These are phyloP conservation scores for Rhagologus leucostigma DNA, from an alignment of 2,113 vertebrate species.

Conservation along the genomic window DNA sequence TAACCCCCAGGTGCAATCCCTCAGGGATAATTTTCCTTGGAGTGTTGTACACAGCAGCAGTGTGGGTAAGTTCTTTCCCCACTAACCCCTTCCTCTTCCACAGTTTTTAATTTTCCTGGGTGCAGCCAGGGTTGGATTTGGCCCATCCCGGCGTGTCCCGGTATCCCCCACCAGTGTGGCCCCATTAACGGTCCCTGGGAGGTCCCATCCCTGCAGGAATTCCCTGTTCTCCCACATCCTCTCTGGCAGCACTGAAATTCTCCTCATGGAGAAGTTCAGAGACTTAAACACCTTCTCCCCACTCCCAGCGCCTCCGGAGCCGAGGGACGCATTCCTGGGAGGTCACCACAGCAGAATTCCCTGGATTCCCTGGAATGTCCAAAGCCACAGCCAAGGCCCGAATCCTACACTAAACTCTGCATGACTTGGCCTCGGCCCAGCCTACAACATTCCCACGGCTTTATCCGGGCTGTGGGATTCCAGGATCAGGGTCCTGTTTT, in stretches of 20 bases:
- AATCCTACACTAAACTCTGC: neutral
- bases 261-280: neutral
- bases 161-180: neutral
- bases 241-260: neutral
- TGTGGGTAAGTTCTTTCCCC: neutral
- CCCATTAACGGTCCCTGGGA: neutral
- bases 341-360: neutral
- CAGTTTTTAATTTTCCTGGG: neutral
- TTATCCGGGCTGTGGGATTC: neutral
- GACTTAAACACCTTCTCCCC: neutral
- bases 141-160: neutral
- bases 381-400: neutral
- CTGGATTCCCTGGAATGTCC: neutral
- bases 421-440: neutral
- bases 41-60: neutral
- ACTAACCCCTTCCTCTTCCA: neutral
- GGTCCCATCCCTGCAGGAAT: neutral
- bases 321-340: neutral
- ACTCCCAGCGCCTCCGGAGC: neutral
- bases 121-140: neutral
- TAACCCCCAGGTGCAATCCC: neutral
- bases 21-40: neutral
- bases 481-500: neutral
- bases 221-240: neutral
- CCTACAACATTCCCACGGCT: neutral